Percentiles rank a stretch among this genome's conserved stretches.
Conservation (phyloP, 2,797 vertebrate species). For the Channa striata region DNA sequence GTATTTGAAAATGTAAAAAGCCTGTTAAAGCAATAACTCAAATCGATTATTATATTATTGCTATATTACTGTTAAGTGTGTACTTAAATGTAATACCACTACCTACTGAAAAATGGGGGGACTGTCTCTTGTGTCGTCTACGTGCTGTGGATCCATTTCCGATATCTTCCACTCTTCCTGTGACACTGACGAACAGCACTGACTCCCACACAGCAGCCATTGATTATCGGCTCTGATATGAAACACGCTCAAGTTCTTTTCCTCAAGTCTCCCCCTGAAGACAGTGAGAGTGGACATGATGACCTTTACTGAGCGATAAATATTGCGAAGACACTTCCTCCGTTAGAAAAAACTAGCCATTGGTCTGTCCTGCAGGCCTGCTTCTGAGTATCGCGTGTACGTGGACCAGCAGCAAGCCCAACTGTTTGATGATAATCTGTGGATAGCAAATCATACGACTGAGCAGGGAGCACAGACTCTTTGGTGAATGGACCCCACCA, state of each 20-base stretch:
- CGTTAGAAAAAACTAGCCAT: conserved; percentile 39
- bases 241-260: conserved; percentile 47
- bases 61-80: too few relatives aligned
- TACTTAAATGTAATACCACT: neutral
- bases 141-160: conserved; percentile 48
- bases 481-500: too few relatives aligned
- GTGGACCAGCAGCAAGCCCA: neutral
- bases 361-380: conserved; percentile 23
- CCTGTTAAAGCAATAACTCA: too few relatives aligned
- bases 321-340: conserved; percentile 31
- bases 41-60: too few relatives aligned
- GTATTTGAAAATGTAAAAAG: too few relatives aligned
- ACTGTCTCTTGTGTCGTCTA: neutral
- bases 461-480: neutral
- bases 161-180: conserved; percentile 29
- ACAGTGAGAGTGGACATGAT: conserved; percentile 33
- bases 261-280: conserved; percentile 23
- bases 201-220: conserved; percentile 43
- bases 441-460: neutral
- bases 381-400: conserved; percentile 15
- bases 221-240: conserved; percentile 62
- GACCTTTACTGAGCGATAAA: conserved; percentile 60
- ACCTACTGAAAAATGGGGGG: neutral
- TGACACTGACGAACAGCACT: conserved; percentile 22
- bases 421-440: conserved; percentile 7